Conservation (phyloP, 2,888 invertebrate species). For the Sisyra nigra region DNA sequence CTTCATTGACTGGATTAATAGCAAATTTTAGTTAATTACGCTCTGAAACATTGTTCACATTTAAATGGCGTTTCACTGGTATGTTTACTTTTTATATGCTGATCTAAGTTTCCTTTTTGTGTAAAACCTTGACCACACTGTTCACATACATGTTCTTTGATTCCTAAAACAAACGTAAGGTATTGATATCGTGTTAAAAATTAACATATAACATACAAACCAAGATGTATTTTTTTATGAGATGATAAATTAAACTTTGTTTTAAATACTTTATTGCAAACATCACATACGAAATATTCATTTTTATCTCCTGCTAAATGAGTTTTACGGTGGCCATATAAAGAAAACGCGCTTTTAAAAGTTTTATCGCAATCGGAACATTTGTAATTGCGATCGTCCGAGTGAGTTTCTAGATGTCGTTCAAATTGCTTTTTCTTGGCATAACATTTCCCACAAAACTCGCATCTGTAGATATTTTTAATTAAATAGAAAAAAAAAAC, state of each 20-base stretch:
- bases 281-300: conserved; percentile 37
- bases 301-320: conserved; percentile 38
- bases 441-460: conserved; percentile 38
- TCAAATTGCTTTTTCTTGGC: conserved; percentile 31
- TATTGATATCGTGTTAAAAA: no score
- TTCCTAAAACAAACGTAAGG: conserved; percentile 21
- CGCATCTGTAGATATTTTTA: no score
- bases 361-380: conserved; percentile 39
- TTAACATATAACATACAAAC: no score
- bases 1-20: no score
- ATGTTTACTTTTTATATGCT: conserved; percentile 24
- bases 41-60: not conserved
- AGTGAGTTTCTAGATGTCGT: conserved; percentile 32
- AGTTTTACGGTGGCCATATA: conserved; percentile 34
- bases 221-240: conserved; percentile 35
- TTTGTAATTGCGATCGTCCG: conserved; percentile 31
- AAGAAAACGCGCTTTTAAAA: conserved; percentile 36
- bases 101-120: conserved; percentile 39
- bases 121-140: conserved; percentile 41
- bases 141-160: conserved; percentile 36
- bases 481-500: conserved; percentile 10
- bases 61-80: conserved; percentile 1
- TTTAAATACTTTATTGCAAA: conserved; percentile 39
- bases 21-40: no score
- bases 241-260: conserved; percentile 39